Conservation (phyloP, 23 tunicate genomes). For the Ascidia mentula region DNA sequence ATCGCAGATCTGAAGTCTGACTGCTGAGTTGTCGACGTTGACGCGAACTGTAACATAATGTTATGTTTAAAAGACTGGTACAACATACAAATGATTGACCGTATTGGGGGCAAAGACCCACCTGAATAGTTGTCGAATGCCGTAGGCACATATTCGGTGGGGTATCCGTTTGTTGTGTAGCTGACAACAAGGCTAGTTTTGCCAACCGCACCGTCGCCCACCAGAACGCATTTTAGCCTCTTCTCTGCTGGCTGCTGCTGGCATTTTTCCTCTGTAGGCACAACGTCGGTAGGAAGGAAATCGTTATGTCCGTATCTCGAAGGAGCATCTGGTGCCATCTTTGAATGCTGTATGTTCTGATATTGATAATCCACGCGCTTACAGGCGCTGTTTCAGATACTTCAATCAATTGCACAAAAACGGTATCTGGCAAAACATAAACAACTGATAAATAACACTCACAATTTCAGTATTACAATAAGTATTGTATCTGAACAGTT, state of each 20-base stretch:
- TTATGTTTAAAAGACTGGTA: not conserved
- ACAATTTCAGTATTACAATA: too few species aligned
- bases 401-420: not conserved
- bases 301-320: constrained; percentile 53
- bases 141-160: constrained; percentile 94
- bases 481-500: too few species aligned
- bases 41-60: constrained; percentile 57
- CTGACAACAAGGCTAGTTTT: constrained; percentile 92
- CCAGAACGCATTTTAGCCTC: constrained; percentile 81
- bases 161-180: constrained; percentile 91
- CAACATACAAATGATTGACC: not conserved
- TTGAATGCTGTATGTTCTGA: not conserved
- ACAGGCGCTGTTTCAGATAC: not conserved
- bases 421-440: not conserved
- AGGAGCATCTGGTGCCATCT: constrained; percentile 77
- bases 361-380: not conserved
- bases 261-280: constrained; percentile 56
- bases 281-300: constrained; percentile 39
- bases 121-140: constrained; percentile 93
- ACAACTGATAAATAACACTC: too few species aligned
- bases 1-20: constrained; percentile 89
- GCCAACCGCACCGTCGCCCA: constrained; percentile 95
- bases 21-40: constrained; percentile 48
- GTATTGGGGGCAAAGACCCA: not conserved
- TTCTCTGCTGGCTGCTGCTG: constrained; percentile 46